Conservation (phyloP, 2,797 vertebrate genomes). For the Mus minutoides region DNA sequence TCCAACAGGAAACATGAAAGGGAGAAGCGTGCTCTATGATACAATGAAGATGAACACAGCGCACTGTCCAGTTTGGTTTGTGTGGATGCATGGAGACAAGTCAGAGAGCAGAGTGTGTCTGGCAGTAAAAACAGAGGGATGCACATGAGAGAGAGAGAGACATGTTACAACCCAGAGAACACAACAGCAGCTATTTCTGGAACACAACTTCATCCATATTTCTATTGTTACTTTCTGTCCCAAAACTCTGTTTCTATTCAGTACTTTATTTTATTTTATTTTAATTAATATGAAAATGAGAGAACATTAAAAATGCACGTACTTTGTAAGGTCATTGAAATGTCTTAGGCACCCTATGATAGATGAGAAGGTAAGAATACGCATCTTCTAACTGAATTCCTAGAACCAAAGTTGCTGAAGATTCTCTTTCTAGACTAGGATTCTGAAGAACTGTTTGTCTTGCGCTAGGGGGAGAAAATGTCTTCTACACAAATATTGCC, state of each 20-base stretch:
- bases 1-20: not conserved
- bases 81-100: not conserved
- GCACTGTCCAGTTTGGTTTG: not conserved
- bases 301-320: not conserved
- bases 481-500: not conserved
- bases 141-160: fast-evolving
- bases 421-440: not conserved
- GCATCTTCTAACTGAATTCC: not conserved
- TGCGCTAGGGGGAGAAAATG: not conserved
- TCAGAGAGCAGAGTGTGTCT: not conserved
- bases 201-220: not conserved
- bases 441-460: not conserved
- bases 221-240: not conserved
- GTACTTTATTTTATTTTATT: not conserved
- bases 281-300: not conserved
- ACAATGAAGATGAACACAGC: not conserved
- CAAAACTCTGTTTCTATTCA: not conserved
- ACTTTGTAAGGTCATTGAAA: not conserved
- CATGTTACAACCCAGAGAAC: not conserved
- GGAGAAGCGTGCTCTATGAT: not conserved
- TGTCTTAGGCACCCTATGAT: not conserved
- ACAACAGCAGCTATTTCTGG: not conserved
- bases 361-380: not conserved
- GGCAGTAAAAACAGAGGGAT: not conserved
- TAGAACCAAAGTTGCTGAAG: not conserved